Evolutionary conservation across 2,113 vertebrate genomes (phyloP), one percentile per base, ranked within the genome.

Genomic region (Solea senegalensis): DNA sequence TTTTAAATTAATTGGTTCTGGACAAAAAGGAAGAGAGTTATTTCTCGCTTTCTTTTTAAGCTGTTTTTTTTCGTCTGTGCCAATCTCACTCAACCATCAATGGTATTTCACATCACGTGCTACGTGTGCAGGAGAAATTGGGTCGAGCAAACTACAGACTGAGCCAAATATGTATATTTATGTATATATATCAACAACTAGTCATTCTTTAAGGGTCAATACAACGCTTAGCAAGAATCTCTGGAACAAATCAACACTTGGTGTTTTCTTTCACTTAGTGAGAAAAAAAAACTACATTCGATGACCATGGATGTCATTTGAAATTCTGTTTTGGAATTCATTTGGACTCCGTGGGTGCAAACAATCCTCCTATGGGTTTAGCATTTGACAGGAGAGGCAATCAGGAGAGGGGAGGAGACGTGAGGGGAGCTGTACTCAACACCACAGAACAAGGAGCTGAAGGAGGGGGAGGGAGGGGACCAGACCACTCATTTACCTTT

Each of bases 401-500:
- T 90, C 81, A 80, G 78, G 81, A 73, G 64, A 66, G 71, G 39
- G 56, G 34, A 50, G 78, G 71, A 74, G 74, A 74, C 54, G 85
- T 82, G 80, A 83, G 78, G 76, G 81, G 74, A 78, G 83, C 80
- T 88, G 84, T 88, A 90, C 88, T 91, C 89, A 90, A 92, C 90
- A 92, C 85, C 89, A 92, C 90, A 92, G 89, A 89, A 91, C 86
- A 91, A 85, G 90, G 87, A 88, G 82, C 85, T 79, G 62, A 79
- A 84, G 91, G 80, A 94, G 90, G 89, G 93, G 91, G 88, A 88
- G 86, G 90, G 64, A 3, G 68, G 51, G 93, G 92, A 94, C 94
- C 94, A 93, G 89, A 91, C 93, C 94, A 91, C 81, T 96, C 96
- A 98, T 97, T 99, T 99, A 99, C 97, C 97, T 99, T 99, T 99